Evolutionary conservation across 2,113 vertebrate species (phyloP).

Genomic region (Labeo rohita): DNA sequence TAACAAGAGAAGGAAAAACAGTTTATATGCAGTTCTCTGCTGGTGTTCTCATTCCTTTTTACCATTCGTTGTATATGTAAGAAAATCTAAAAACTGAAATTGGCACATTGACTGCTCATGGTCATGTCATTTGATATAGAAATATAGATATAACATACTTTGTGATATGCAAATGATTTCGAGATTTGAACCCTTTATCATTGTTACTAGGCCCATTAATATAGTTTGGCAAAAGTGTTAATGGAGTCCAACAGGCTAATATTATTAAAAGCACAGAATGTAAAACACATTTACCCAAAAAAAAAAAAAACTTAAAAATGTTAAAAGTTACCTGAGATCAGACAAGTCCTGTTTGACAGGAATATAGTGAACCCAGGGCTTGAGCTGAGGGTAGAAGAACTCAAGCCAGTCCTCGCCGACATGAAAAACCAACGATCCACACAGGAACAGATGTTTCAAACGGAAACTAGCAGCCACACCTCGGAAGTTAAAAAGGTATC

Average conservation of each 20-base stretch:
- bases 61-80: background rate
- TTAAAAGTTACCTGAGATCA: slow-evolving; percentile 81
- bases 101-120: background rate
- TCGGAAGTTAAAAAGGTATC: slow-evolving; percentile 97
- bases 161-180: background rate
- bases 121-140: background rate
- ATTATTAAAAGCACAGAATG: background rate
- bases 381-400: slow-evolving; percentile 94
- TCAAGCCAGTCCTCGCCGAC: slow-evolving; percentile 95
- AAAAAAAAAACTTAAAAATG: background rate
- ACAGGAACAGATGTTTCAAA: slow-evolving; percentile 96
- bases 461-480: slow-evolving; percentile 98
- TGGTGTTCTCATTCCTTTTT: background rate
- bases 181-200: background rate
- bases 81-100: background rate
- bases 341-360: slow-evolving; percentile 91
- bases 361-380: slow-evolving; percentile 96
- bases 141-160: background rate
- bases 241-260: background rate
- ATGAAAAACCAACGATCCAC: slow-evolving; percentile 92
- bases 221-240: background rate
- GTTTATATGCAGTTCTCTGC: background rate
- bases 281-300: background rate
- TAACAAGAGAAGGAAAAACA: slow-evolving; percentile 65
- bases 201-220: background rate